phyloP scores from a whole-genome alignment of 2,797 vertebrate genomes.

The Bradypus variegatus region DNA sequence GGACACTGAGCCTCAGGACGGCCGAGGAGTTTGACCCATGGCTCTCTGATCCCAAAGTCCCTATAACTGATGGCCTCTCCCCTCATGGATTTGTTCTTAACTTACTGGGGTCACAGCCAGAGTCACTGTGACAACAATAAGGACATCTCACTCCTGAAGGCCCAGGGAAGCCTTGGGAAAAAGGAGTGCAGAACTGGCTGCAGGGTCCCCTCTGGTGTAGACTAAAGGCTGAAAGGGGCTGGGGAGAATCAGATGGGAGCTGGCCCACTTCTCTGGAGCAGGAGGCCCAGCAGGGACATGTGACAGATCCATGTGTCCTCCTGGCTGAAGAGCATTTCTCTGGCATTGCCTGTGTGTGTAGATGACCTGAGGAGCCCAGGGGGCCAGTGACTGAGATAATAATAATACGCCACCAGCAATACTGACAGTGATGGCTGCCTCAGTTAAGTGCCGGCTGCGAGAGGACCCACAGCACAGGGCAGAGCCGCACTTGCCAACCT shows the following conservation, averaged over 20 bases:
- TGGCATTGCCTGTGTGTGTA: background rate
- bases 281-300: background rate
- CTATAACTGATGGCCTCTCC: background rate
- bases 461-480: background rate
- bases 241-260: background rate
- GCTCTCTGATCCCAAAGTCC: background rate
- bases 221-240: no score
- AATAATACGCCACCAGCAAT: background rate
- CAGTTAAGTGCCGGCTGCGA: background rate
- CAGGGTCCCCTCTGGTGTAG: background rate
- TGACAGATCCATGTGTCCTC: background rate
- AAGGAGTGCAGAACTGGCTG: background rate
- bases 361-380: background rate
- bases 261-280: background rate
- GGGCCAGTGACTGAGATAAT: background rate
- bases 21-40: no score
- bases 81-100: background rate
- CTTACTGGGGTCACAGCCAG: background rate
- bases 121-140: background rate
- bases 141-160: no score
- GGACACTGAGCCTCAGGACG: no score
- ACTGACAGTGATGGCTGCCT: rapidly evolving
- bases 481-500: no score
- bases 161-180: background rate
- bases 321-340: background rate